These are phyloP conservation scores for Gymnothorax reevesii DNA, from an alignment of 2,797 vertebrate genomes.

Conservation along the genomic window DNA sequence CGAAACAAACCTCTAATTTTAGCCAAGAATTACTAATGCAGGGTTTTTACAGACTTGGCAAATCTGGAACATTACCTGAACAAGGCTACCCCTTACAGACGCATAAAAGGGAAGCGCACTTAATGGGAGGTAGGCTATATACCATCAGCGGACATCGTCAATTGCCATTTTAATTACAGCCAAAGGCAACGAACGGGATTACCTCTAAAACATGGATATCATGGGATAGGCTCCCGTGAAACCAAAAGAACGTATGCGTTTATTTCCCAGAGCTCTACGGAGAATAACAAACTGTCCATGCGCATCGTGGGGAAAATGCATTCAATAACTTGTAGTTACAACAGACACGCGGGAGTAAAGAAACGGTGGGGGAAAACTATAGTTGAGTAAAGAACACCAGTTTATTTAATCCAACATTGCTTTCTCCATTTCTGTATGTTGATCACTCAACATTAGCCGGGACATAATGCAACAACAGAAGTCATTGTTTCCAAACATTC, in stretches of 20 bases:
- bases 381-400: neutral
- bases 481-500: neutral
- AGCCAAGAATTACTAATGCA: neutral
- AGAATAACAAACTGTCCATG: constrained; percentile 8
- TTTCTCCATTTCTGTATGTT: neutral
- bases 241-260: constrained; percentile 35
- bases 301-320: constrained; percentile 16
- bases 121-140: neutral
- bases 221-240: constrained; percentile 35
- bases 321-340: neutral
- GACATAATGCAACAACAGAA: neutral
- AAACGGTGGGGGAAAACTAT: neutral
- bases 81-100: neutral
- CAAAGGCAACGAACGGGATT: constrained; percentile 9
- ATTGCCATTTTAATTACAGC: constrained; percentile 4
- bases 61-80: neutral
- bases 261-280: constrained; percentile 19
- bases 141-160: constrained; percentile 1
- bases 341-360: neutral
- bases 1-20: neutral
- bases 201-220: constrained; percentile 7
- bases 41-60: neutral
- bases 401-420: neutral
- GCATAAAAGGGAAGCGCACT: neutral
- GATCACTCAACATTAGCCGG: neutral